A percentile compares a stretch with the other conserved stretches of the same genome.
These are phyloP conservation scores for Poecile montanus DNA, from an alignment of 2,797 vertebrate species.

Conservation along the genomic window DNA sequence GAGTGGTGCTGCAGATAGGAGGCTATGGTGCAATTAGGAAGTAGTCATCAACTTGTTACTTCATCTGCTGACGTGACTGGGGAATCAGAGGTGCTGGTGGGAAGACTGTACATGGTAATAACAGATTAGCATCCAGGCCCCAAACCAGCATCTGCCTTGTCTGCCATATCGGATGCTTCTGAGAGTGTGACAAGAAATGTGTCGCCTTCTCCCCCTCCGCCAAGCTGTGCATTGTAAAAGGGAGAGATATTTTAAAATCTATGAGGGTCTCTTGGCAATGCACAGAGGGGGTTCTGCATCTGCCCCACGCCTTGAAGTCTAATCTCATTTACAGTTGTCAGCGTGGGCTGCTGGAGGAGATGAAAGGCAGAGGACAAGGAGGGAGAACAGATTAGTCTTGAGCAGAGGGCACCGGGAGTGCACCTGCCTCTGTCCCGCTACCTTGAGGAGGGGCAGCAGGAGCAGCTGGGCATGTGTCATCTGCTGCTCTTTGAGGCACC, in stretches of 20 bases:
- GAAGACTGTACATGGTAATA: not conserved
- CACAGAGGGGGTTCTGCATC: conserved; percentile 33
- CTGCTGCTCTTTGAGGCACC: conserved; percentile 69
- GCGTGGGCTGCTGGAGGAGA: conserved; percentile 34
- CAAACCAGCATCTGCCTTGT: not conserved
- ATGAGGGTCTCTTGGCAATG: conserved; percentile 9
- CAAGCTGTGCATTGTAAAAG: not conserved
- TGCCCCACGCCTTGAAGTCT: conserved; percentile 66
- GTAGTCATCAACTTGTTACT: not conserved
- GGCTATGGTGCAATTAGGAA: not conserved
- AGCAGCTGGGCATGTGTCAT: conserved; percentile 74
- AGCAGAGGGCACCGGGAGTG: conserved; percentile 57
- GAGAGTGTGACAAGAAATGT: not conserved
- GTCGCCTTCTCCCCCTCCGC: not conserved
- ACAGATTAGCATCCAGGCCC: not conserved
- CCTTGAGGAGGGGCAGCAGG: conserved; percentile 37
- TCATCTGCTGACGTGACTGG: not conserved
- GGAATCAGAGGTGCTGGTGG: not conserved
- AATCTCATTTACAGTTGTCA: conserved; percentile 79
- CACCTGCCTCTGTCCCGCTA: conserved; percentile 72
- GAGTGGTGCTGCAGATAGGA: not conserved
- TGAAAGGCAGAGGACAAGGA: conserved; percentile 64
- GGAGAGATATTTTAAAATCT: conserved; percentile 22
- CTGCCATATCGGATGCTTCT: not conserved
- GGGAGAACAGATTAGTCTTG: conserved; percentile 31